Conservation (phyloP, 2,113 vertebrate genomes). For the Meles meles region DNA sequence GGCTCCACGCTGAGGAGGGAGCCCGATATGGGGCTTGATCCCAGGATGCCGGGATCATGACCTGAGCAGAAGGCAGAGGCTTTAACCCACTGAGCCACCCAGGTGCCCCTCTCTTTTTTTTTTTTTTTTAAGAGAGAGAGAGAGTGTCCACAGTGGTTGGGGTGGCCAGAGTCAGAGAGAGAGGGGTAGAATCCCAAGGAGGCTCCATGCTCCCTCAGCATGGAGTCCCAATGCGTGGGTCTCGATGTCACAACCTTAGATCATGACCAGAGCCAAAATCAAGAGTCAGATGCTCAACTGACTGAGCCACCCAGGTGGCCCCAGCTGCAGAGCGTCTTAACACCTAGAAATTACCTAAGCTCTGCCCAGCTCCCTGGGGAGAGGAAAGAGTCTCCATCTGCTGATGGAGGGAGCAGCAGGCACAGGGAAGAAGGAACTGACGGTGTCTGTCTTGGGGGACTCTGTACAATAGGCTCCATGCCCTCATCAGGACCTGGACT, state of each 20-base stretch:
- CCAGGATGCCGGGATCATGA: too few relatives aligned
- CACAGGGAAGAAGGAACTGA: background rate
- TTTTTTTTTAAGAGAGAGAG: too few relatives aligned
- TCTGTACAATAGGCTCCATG: background rate
- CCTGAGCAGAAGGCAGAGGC: too few relatives aligned
- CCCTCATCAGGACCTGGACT: background rate
- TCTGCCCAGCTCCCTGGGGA: background rate
- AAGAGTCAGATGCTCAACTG: background rate
- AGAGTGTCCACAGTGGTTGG: too few relatives aligned
- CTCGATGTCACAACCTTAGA: background rate
- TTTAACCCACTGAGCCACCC: too few relatives aligned
- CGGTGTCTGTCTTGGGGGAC: background rate
- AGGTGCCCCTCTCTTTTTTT: too few relatives aligned
- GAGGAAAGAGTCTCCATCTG: background rate
- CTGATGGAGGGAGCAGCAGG: background rate
- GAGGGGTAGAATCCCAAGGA: background rate
- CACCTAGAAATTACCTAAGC: background rate
- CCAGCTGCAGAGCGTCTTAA: background rate
- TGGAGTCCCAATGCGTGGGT: background rate
- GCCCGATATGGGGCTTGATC: too few relatives aligned
- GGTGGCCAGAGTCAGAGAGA: background rate
- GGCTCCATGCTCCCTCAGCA: background rate
- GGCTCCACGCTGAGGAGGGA: too few relatives aligned
- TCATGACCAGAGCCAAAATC: background rate
- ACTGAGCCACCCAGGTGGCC: background rate